These are phyloP conservation scores for Lumbricus terrestris DNA, from an alignment of 2,888 invertebrate species.

Conservation along the genomic window DNA sequence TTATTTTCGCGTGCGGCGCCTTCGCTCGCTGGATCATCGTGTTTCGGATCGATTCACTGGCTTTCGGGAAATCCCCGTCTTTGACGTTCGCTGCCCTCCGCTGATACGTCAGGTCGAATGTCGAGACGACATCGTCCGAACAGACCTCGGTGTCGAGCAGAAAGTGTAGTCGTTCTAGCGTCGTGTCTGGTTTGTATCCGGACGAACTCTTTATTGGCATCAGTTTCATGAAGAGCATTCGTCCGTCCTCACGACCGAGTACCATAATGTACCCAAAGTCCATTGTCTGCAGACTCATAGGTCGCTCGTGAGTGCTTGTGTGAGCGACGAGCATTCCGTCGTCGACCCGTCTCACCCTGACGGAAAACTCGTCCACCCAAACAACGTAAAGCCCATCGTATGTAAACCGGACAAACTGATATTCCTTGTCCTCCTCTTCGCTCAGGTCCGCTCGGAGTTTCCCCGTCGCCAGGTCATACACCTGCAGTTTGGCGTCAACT, in stretches of 20 bases:
- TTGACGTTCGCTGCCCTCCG: constrained; percentile 9
- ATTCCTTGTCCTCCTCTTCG: constrained; percentile 26
- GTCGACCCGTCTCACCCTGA: constrained; percentile 32
- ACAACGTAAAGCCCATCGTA: constrained; percentile 36
- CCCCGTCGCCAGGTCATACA: constrained; percentile 33
- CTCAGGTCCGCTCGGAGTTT: constrained; percentile 15
- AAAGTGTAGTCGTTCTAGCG: constrained; percentile 26
- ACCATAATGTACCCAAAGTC: constrained; percentile 38
- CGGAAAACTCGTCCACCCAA: constrained; percentile 35
- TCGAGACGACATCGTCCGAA: constrained; percentile 15
- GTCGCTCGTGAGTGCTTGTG: constrained; percentile 39
- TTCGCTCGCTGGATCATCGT: constrained; percentile 29
- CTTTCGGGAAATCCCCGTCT: constrained; percentile 34
- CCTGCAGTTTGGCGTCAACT: constrained; percentile 36
- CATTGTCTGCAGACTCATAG: constrained; percentile 29
- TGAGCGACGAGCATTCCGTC: constrained; percentile 30
- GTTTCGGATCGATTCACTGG: constrained; percentile 30
- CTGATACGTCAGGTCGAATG: constrained; percentile 32
- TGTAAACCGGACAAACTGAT: constrained; percentile 33
- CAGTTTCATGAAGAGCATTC: constrained; percentile 38
- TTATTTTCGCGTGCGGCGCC: constrained; percentile 36
- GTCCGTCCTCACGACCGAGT: constrained; percentile 41
- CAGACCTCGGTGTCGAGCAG: constrained; percentile 32
- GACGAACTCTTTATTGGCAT: constrained; percentile 21
- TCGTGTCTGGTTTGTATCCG: constrained; percentile 19